These are phyloP conservation scores for Melanerpes formicivorus DNA, from an alignment of 2,113 vertebrate species.

Conservation along the genomic window DNA sequence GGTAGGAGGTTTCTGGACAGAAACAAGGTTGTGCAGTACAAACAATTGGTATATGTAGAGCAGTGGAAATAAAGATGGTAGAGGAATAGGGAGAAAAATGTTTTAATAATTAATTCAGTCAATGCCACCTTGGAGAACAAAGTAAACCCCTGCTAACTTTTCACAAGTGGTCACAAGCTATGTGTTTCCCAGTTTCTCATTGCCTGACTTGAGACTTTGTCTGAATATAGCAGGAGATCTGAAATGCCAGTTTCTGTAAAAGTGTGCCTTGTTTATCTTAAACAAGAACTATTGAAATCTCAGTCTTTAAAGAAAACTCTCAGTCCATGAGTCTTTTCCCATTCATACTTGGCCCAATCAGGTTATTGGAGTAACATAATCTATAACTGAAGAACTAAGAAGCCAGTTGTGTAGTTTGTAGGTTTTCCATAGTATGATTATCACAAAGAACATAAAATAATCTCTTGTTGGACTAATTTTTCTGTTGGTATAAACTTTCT, in stretches of 20 bases:
- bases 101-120: neutral
- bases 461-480: neutral
- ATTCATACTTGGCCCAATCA: neutral
- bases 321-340: neutral
- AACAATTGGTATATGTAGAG: neutral
- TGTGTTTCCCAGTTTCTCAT: neutral
- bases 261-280: neutral
- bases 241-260: neutral
- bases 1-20: neutral
- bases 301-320: neutral
- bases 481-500: neutral
- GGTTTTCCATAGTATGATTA: neutral
- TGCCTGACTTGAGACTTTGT: neutral
- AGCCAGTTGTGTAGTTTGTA: neutral
- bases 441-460: neutral
- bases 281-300: neutral
- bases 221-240: neutral
- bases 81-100: accelerated
- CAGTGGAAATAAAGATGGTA: neutral
- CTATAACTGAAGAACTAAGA: neutral
- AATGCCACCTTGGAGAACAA: neutral
- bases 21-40: neutral
- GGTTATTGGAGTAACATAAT: neutral
- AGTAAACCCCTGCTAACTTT: neutral
- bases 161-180: neutral